Conservation (phyloP, 2,113 vertebrate species). For the Chaetops frenatus region DNA sequence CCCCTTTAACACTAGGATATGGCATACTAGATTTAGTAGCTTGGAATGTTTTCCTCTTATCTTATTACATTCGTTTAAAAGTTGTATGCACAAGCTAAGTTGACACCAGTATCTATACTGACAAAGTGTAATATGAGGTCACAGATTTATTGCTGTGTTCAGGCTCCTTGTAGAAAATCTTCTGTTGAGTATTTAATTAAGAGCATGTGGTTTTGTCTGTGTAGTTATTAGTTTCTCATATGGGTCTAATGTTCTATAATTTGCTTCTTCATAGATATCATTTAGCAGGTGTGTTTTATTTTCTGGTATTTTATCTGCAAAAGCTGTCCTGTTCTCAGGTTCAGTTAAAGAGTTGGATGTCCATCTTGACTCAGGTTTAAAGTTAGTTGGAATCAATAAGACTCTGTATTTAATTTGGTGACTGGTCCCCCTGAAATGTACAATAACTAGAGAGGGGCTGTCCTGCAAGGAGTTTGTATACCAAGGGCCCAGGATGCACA, state of each 20-base stretch:
- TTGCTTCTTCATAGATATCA: background rate
- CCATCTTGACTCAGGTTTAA: background rate
- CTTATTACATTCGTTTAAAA: background rate
- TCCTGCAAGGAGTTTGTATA: background rate
- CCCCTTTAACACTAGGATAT: background rate
- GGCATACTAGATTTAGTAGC: background rate
- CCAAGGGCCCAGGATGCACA: background rate
- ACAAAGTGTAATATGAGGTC: background rate
- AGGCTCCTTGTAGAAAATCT: background rate
- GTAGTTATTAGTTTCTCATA: background rate
- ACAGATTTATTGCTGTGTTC: background rate
- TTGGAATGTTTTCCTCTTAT: background rate
- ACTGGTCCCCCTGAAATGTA: background rate
- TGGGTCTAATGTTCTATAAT: background rate
- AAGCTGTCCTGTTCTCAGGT: background rate
- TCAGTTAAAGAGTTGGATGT: background rate
- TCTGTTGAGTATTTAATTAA: background rate
- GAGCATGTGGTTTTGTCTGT: background rate
- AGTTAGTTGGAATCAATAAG: background rate
- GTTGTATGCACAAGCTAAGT: background rate
- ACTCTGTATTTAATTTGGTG: background rate
- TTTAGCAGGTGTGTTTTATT: background rate
- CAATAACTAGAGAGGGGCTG: background rate
- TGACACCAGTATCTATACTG: background rate
- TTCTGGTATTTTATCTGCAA: background rate